Conservation (phyloP, 2,113 vertebrate species). For the Potamarius usumacintae region DNA sequence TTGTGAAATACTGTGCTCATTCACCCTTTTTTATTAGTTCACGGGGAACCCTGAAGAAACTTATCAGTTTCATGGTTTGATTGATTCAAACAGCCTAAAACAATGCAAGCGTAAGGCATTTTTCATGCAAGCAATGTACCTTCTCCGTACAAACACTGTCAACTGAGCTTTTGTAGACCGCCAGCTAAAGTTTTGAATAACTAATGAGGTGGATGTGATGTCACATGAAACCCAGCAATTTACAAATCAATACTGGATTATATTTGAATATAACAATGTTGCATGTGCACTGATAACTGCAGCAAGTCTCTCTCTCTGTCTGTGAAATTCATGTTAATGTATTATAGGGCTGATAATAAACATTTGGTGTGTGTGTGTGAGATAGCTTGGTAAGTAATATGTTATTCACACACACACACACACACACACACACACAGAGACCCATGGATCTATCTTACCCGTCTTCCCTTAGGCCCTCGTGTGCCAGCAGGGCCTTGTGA, state of each 20-base stretch:
- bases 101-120: no score
- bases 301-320: neutral
- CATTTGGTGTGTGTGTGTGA: neutral
- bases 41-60: no score
- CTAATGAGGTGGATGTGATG: no score
- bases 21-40: no score
- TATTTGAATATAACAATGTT: neutral
- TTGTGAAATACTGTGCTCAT: no score
- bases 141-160: no score
- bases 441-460: no score
- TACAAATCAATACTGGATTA: neutral
- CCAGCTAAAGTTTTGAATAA: no score
- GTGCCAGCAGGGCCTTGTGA: slow-evolving; percentile 78
- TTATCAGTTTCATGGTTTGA: no score
- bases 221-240: neutral
- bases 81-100: no score
- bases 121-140: no score
- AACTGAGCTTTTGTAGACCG: no score
- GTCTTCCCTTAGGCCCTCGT: slow-evolving; percentile 86
- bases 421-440: neutral
- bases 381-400: neutral
- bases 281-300: neutral
- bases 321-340: neutral
- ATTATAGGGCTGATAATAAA: neutral
- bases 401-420: neutral